These are phyloP conservation scores for Epinephelus cyanopodus DNA, from an alignment of 2,113 vertebrate genomes.

Conservation along the genomic window DNA sequence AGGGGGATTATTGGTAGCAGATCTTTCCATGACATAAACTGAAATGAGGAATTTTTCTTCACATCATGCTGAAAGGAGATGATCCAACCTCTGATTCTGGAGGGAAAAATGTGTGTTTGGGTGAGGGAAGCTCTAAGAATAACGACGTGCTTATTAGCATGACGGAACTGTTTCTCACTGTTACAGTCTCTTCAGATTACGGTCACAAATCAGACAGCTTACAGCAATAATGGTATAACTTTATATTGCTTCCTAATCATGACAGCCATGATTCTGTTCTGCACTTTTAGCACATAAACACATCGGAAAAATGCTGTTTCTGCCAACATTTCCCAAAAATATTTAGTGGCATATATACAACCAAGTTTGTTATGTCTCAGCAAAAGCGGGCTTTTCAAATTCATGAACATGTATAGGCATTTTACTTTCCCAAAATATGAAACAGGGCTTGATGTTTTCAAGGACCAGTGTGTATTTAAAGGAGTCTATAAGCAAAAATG, in stretches of 20 bases:
- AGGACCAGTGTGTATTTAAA: too few relatives aligned
- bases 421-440: not conserved
- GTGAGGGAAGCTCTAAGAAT: slow-evolving; percentile 27
- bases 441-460: not conserved
- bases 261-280: slow-evolving; percentile 7
- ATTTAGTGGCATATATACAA: not conserved
- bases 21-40: slow-evolving; percentile 59
- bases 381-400: not conserved
- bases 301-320: not conserved
- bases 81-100: slow-evolving; percentile 50
- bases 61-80: slow-evolving; percentile 37
- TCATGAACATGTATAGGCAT: not conserved
- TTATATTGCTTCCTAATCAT: not conserved
- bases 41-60: slow-evolving; percentile 17
- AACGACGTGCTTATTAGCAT: slow-evolving; percentile 34
- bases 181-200: slow-evolving; percentile 28
- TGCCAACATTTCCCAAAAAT: not conserved
- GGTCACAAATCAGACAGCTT: slow-evolving; percentile 22
- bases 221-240: slow-evolving; percentile 15
- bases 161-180: slow-evolving; percentile 38
- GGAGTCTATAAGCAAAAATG: too few relatives aligned
- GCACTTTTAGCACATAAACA: not conserved
- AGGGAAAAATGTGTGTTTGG: slow-evolving; percentile 24
- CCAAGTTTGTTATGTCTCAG: not conserved
- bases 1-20: slow-evolving; percentile 55